phyloP scores from a whole-genome alignment of 2,888 invertebrate genomes.

The Cerceris rybyensis region DNA sequence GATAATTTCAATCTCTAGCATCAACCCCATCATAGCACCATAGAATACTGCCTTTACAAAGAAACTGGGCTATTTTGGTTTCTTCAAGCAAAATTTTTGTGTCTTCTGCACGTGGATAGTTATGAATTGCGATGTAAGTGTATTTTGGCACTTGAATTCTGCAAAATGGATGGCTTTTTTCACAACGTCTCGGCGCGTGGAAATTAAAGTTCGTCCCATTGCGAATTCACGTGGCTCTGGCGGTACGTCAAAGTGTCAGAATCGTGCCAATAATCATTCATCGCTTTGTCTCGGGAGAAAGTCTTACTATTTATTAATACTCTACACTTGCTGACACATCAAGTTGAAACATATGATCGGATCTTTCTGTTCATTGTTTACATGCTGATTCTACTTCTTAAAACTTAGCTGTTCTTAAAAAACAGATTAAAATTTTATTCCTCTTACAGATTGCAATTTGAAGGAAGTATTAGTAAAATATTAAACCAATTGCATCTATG shows the following conservation, averaged over 20 bases:
- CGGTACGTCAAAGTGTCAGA: constrained; percentile 58
- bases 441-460: too few species aligned
- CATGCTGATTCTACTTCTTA: too few species aligned
- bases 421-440: too few species aligned
- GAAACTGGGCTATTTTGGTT: too few species aligned
- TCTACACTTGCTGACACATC: constrained; percentile 17
- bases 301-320: constrained; percentile 20
- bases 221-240: constrained; percentile 49
- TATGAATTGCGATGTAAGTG: not conserved
- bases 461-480: too few species aligned
- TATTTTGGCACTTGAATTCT: not conserved
- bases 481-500: too few species aligned
- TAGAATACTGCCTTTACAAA: too few species aligned
- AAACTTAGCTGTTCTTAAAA: too few species aligned
- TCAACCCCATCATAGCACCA: too few species aligned
- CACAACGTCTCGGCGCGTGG: not conserved
- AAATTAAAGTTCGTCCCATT: constrained; percentile 27
- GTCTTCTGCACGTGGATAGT: not conserved
- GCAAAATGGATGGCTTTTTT: not conserved
- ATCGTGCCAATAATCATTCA: constrained; percentile 48
- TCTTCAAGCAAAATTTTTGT: too few species aligned
- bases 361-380: not conserved
- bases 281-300: constrained; percentile 26
- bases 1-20: too few species aligned
- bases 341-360: not conserved